phyloP scores from a whole-genome alignment of 1,140 invertebrate genomes.

The Telenomus remus region DNA sequence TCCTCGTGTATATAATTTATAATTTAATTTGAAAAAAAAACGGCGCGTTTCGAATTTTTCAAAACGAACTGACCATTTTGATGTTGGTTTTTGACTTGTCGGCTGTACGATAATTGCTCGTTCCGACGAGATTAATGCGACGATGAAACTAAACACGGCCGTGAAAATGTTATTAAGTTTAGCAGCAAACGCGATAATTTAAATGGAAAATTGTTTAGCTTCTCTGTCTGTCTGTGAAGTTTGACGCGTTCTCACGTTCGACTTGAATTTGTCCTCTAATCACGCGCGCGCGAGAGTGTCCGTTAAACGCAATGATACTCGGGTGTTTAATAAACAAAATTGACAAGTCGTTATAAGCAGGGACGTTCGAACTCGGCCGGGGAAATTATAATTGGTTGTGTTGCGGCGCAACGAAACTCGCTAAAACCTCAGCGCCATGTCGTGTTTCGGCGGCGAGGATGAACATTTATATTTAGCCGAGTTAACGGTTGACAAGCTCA shows the following conservation, averaged over 20 bases:
- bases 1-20: no score
- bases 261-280: constrained; percentile 33
- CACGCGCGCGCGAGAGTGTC: constrained; percentile 5
- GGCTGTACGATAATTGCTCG: no score
- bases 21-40: no score
- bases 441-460: constrained; percentile 66
- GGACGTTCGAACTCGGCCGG: background rate
- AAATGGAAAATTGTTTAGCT: constrained; percentile 1
- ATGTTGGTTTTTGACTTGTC: no score
- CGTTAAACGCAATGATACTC: constrained; percentile 23
- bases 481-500: constrained; percentile 64
- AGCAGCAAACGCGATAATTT: background rate
- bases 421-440: constrained; percentile 53
- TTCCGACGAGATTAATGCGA: no score
- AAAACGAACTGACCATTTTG: no score
- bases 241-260: constrained; percentile 18
- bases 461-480: constrained; percentile 68
- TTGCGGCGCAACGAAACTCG: background rate
- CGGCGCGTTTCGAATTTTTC: no score
- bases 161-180: no score
- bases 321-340: constrained; percentile 36
- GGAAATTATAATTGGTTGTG: constrained; percentile 34
- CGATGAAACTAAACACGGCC: no score
- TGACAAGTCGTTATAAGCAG: constrained; percentile 39
- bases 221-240: background rate